phyloP scores from a whole-genome alignment of 2,797 vertebrate species.

The Typhlichthys eigenmanni region DNA sequence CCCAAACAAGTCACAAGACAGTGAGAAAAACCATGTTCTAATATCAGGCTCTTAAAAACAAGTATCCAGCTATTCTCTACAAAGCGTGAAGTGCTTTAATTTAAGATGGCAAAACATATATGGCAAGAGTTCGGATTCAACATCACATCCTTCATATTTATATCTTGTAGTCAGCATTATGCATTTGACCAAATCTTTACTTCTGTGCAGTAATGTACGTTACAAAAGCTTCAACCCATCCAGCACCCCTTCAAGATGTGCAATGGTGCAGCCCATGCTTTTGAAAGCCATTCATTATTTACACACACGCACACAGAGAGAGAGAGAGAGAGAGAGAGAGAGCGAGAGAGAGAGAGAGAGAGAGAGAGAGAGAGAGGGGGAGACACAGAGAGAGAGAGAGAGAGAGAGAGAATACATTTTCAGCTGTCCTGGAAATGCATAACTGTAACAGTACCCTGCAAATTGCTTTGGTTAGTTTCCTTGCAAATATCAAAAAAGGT shows the following conservation, averaged over 20 bases:
- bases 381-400: conserved; percentile 14
- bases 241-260: conserved; percentile 44
- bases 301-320: conserved; percentile 32
- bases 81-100: conserved; percentile 40
- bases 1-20: conserved; percentile 46
- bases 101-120: conserved; percentile 29
- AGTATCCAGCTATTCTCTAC: conserved; percentile 29
- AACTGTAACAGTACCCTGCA: conserved; percentile 71
- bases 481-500: conserved; percentile 57
- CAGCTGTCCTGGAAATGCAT: conserved; percentile 65
- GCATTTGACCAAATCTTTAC: conserved; percentile 44
- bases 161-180: conserved; percentile 45
- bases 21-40: conserved; percentile 30
- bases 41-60: conserved; percentile 43
- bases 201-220: conserved; percentile 50
- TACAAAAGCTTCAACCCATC: conserved; percentile 34
- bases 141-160: conserved; percentile 26
- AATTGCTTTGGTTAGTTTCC: conserved; percentile 71
- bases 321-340: conserved; percentile 5
- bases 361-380: neutral
- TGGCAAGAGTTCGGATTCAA: conserved; percentile 37
- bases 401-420: conserved; percentile 55
- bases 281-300: conserved; percentile 30
- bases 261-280: conserved; percentile 48
- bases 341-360: neutral